These are phyloP conservation scores for Planococcus citri DNA, from an alignment of 1,140 invertebrate species.

Conservation along the genomic window DNA sequence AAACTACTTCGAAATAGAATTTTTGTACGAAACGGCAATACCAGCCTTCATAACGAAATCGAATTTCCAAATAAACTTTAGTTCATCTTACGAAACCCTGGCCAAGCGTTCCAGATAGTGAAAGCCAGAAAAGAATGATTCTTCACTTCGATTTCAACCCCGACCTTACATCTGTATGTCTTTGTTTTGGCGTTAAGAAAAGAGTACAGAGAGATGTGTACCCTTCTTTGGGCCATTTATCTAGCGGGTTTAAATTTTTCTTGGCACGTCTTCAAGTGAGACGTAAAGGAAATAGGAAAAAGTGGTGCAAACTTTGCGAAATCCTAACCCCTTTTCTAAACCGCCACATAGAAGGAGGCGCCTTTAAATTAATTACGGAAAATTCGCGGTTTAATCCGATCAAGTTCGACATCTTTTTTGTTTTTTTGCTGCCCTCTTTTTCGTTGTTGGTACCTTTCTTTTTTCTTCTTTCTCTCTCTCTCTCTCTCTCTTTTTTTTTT, in stretches of 20 bases:
- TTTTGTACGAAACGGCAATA: no score
- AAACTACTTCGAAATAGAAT: no score
- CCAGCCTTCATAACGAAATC: no score
- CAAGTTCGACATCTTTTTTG: neutral
- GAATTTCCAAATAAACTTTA: neutral
- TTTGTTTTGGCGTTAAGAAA: neutral
- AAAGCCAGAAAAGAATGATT: constrained; percentile 1
- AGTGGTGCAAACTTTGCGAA: neutral
- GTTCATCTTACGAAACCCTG: neutral
- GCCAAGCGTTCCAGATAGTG: neutral
- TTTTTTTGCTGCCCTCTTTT: neutral
- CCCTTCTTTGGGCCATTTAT: constrained; percentile 1
- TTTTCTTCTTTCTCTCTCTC: no score
- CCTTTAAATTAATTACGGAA: constrained; percentile 4
- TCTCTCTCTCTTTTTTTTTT: no score
- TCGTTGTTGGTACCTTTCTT: no score
- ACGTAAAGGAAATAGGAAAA: neutral
- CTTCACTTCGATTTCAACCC: neutral
- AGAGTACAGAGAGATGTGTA: neutral
- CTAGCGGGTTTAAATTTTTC: constrained; percentile 3
- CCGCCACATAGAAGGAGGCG: neutral
- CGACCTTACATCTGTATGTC: neutral
- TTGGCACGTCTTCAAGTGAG: neutral
- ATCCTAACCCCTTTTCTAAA: neutral
- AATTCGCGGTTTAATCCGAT: neutral